Percentiles rank a stretch among this genome's conserved stretches.
These are phyloP conservation scores for Toxostoma redivivum DNA, from an alignment of 2,113 vertebrate species.

Conservation along the genomic window DNA sequence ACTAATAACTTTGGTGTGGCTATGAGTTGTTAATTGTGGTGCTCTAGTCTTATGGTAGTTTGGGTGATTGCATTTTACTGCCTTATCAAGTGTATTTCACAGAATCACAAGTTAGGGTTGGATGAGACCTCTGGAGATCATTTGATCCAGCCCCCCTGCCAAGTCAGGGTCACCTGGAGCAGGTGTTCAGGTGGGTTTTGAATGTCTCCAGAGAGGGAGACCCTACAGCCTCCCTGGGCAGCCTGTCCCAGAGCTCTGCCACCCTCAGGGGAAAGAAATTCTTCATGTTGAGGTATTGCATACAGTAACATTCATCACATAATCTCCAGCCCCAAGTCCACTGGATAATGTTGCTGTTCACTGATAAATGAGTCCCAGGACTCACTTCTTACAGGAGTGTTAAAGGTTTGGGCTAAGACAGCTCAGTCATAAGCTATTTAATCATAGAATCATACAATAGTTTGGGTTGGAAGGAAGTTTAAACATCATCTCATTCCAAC, in stretches of 20 bases:
- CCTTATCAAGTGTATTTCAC: not conserved
- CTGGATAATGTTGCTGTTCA: not conserved
- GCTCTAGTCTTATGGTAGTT: not conserved
- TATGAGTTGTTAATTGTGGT: not conserved
- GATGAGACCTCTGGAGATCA: not conserved
- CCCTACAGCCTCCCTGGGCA: rapidly evolving
- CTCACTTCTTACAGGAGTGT: not conserved
- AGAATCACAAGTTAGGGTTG: not conserved
- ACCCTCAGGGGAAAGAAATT: not conserved
- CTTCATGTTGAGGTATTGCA: not conserved
- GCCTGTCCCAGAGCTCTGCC: not conserved
- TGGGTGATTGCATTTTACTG: not conserved
- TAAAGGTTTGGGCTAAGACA: not conserved
- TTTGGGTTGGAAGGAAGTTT: not conserved
- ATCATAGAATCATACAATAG: not conserved
- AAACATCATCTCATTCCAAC: not conserved
- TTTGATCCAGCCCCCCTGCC: not conserved
- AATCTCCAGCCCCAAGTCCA: not conserved
- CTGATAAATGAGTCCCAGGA: not conserved
- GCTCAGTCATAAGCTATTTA: not conserved
- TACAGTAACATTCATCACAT: not conserved
- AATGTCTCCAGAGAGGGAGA: not conserved
- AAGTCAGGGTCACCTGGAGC: not conserved
- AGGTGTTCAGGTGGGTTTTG: not conserved
- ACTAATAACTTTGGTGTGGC: constrained; percentile 1